Evolutionary conservation across 2,113 vertebrate species (phyloP), one percentile per base, ranked within the genome.

Genomic region (Urocitellus parryii): DNA sequence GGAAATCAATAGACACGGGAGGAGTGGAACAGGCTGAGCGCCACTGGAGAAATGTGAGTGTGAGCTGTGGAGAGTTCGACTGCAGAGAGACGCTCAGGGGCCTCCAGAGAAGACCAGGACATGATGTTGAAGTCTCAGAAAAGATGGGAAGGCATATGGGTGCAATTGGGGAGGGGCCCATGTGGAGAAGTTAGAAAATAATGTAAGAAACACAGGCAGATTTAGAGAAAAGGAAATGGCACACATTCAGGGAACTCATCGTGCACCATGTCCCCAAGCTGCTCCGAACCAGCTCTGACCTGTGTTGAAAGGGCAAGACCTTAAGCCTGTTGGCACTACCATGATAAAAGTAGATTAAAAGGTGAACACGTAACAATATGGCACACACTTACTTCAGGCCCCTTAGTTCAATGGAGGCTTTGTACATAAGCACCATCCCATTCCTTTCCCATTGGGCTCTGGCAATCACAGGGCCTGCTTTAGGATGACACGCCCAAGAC

Each of bases 391-490:
- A 39, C 16, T 10, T 51, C 10, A 27, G 58, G 25, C 48, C 34
- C 22, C 13, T 68, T 11, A 10, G 22, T 24, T 78, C 37, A 51
- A 45, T 32, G 2, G 37, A 27, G 25, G n/a, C 16, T 32, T 34
- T 5, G 3, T 4, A 34, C 34, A 16, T 11, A 34, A 5, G 27
- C 5, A 8, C 8, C 25, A 14, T 9, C n/a, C n/a, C 6, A 2
- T 0, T 2, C 27, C 88, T 68, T 53, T 42, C 34, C 5, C 1
- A 1, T 20, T 58, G 42, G n/a, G 1, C 10, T 16, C 0, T 6
- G 17, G 17, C 63, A 8, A 24, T 53, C 45, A 9, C 1, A 34
- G 48, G 12, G 16, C 17, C 45, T 6, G 45, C 34, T 1, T 29
- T 61, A 56, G 27, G 61, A 80, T 1, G 10, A 11, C n/a, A 63